Evolutionary conservation across 37 sponge, comb jelly and placozoan species (phyloP), one percentile per base, ranked within the genome.

Genomic region (Lycopodina hypogea): DNA sequence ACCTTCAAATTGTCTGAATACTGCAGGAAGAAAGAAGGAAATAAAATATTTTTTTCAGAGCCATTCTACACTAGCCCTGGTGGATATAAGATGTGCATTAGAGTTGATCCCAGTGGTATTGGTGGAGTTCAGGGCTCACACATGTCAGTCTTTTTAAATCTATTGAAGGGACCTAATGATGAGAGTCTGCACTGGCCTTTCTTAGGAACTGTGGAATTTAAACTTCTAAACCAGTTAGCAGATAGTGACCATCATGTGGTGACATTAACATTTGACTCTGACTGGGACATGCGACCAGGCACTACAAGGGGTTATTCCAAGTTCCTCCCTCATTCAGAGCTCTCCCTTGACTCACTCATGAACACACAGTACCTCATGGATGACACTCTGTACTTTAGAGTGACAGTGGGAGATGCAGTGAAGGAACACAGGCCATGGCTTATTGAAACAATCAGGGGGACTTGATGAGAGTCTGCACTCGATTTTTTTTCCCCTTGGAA

Each of bases 291-390:
- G 48, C 48, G 48, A 45, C 8, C 30, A 32, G 34, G 35, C 9
- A 3, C 18, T 24, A 32, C 2, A 2, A 30, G 66, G 66, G 66
- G 34, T 65, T 32, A 14, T 65, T 12, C 35, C 3, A 65, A 30
- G 66, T 65, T 34, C 66, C 26, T 65, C 30, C 12, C 66, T 32
- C 66, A 65, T 12, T 32, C 66, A 7, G 30, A 65, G 30, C 23
- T 7, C 19, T 22, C 19, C 19, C 61, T n/a, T n/a, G n/a, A n/a
- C n/a, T n/a, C n/a, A n/a, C n/a, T n/a, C n/a, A n/a, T n/a, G n/a
- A n/a, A n/a, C n/a, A 60, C 61, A 60, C n/a, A 60, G 24, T 60
- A 60, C 61, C 61, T 60, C 21, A 60, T 26, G 23, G 24, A 60
- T 17, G 61, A 60, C 24, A 60, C 61, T 60, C 7, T 60, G 11